Evolutionary conservation across 2,888 invertebrate species (phyloP).

Genomic region (Sarcophaga caerulescens): DNA sequence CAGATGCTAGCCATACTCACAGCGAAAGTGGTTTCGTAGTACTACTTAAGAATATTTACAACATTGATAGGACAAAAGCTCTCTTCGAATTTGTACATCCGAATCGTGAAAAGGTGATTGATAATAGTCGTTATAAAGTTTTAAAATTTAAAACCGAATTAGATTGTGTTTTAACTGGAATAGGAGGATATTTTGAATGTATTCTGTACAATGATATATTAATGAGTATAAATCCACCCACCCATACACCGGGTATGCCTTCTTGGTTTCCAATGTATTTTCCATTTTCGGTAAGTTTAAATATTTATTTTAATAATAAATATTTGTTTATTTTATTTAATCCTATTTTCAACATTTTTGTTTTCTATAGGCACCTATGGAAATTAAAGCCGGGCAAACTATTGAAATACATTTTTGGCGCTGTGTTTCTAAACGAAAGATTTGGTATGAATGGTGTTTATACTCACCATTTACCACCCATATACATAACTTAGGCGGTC

Average conservation of each 20-base stretch:
- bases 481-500: constrained; percentile 78
- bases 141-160: constrained; percentile 87
- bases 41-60: constrained; percentile 82
- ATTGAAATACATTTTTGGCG: constrained; percentile 95
- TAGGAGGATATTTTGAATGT: constrained; percentile 97
- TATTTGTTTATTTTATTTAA: background rate
- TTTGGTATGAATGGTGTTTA: constrained; percentile 97
- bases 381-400: constrained; percentile 86
- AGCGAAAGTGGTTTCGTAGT: constrained; percentile 95
- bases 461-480: constrained; percentile 73
- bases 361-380: constrained; percentile 77
- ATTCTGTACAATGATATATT: constrained; percentile 91
- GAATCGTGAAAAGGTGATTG: constrained; percentile 85
- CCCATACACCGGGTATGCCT: constrained; percentile 95
- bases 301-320: background rate
- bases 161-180: constrained; percentile 94
- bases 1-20: constrained; percentile 77
- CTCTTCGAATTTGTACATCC: constrained; percentile 96
- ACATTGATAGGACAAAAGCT: constrained; percentile 78
- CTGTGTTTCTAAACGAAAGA: constrained; percentile 88
- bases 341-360: background rate
- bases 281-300: constrained; percentile 87
- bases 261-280: constrained; percentile 99
- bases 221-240: constrained; percentile 94
- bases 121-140: constrained; percentile 88